These are phyloP conservation scores for Brenthis hecate DNA, from an alignment of 2,888 invertebrate species.

Conservation along the genomic window DNA sequence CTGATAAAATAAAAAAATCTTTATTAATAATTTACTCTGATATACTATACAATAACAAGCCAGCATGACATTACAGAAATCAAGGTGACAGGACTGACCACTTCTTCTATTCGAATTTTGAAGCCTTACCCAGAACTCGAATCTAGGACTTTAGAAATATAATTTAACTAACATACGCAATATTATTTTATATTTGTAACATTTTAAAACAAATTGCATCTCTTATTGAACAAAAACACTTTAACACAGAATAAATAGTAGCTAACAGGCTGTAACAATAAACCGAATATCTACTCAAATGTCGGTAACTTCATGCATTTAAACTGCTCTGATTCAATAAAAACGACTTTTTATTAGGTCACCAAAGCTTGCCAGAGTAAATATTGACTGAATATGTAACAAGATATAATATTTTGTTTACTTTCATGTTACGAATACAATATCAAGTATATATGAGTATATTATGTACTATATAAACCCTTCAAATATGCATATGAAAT, in stretches of 20 bases:
- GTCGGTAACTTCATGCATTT: slow-evolving; percentile 38
- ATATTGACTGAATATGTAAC: slow-evolving; percentile 10
- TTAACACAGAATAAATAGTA: slow-evolving; percentile 17
- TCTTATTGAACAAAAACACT: slow-evolving; percentile 4
- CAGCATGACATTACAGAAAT: too few relatives aligned
- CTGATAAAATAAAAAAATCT: too few relatives aligned
- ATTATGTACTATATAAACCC: too few relatives aligned
- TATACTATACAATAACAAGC: too few relatives aligned
- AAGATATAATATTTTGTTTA: neutral
- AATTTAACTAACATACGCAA: too few relatives aligned
- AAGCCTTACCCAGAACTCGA: too few relatives aligned
- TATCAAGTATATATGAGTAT: too few relatives aligned
- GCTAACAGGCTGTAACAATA: slow-evolving; percentile 22
- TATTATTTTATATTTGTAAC: neutral
- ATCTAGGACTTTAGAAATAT: too few relatives aligned
- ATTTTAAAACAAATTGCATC: neutral
- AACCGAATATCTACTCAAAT: slow-evolving; percentile 26
- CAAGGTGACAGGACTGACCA: too few relatives aligned
- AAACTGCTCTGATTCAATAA: slow-evolving; percentile 37
- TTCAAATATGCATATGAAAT: too few relatives aligned
- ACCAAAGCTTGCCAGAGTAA: slow-evolving; percentile 3
- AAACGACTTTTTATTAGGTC: slow-evolving; percentile 27
- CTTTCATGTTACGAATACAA: neutral
- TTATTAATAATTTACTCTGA: too few relatives aligned
- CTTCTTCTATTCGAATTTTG: too few relatives aligned